phyloP scores from a whole-genome alignment of 2,113 vertebrate species.

The Corapipo altera region DNA sequence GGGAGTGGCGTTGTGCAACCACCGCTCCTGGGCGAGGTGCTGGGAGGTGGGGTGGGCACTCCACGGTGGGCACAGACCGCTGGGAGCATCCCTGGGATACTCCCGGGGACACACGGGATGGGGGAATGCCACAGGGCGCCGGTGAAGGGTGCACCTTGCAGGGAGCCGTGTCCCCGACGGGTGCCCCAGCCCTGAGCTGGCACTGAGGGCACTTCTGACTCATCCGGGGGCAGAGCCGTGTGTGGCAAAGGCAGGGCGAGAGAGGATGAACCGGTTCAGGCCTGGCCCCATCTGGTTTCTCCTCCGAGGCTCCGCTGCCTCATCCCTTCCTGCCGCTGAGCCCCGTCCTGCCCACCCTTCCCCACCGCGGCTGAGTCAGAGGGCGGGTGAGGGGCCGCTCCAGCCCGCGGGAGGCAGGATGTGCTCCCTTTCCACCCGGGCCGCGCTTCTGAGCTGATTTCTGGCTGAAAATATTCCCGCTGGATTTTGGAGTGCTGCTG shows the following conservation, averaged over 20 bases:
- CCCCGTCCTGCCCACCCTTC: background rate
- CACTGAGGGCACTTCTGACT: background rate
- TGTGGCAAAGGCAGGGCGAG: background rate
- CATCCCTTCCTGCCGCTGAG: conserved; percentile 19
- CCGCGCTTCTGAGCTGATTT: background rate
- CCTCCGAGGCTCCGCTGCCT: background rate
- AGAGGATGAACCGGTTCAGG: conserved; percentile 49
- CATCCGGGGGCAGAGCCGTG: conserved; percentile 31
- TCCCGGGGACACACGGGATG: rapidly evolving
- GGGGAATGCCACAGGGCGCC: rapidly evolving
- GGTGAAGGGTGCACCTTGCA: background rate
- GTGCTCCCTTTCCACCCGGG: rapidly evolving
- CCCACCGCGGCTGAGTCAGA: background rate
- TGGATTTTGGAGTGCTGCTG: background rate
- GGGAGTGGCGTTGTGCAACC: background rate
- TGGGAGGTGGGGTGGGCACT: background rate
- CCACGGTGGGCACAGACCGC: background rate
- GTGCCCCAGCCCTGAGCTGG: conserved; percentile 19
- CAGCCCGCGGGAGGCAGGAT: background rate
- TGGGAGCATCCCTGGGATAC: background rate
- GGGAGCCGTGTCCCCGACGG: background rate
- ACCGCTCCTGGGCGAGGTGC: background rate
- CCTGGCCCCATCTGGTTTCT: conserved; percentile 35
- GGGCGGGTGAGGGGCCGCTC: background rate
- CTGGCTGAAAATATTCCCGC: background rate